These are phyloP conservation scores for Temnothorax nylanderi DNA, from an alignment of 1,140 invertebrate genomes.

Conservation along the genomic window DNA sequence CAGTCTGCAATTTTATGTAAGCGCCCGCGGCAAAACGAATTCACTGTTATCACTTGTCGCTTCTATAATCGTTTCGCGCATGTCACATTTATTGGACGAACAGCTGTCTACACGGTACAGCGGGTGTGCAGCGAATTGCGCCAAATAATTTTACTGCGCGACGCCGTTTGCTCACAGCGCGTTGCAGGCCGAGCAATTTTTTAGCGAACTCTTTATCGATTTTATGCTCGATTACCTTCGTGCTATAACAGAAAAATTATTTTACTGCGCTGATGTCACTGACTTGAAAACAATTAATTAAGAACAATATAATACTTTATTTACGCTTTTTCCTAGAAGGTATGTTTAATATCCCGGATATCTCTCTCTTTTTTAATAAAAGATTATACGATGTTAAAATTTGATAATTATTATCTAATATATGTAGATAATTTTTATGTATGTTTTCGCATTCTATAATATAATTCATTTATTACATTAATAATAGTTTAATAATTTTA, in stretches of 20 bases:
- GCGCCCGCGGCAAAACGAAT: constrained; percentile 54
- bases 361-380: not conserved
- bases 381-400: not conserved
- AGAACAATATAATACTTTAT: not conserved
- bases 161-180: constrained; percentile 58
- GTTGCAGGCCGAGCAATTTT: not conserved
- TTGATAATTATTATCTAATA: not conserved
- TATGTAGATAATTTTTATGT: constrained; percentile 7
- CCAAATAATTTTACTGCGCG: constrained; percentile 75
- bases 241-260: constrained; percentile 47
- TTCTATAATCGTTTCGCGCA: constrained; percentile 76
- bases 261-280: not conserved
- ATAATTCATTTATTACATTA: not conserved
- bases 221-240: constrained; percentile 8
- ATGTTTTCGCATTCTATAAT: not conserved
- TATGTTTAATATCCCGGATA: not conserved
- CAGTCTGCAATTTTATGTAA: constrained; percentile 55
- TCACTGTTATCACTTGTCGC: constrained; percentile 76
- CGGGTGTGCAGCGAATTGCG: constrained; percentile 66
- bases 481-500: too few species aligned
- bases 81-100: constrained; percentile 71
- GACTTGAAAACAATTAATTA: constrained; percentile 20
- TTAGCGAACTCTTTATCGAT: constrained; percentile 30
- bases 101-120: constrained; percentile 61
- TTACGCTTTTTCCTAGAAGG: not conserved